Evolutionary conservation across 2,797 vertebrate species (phyloP), one percentile per base, ranked within the genome.

Genomic region (Chelmon rostratus): DNA sequence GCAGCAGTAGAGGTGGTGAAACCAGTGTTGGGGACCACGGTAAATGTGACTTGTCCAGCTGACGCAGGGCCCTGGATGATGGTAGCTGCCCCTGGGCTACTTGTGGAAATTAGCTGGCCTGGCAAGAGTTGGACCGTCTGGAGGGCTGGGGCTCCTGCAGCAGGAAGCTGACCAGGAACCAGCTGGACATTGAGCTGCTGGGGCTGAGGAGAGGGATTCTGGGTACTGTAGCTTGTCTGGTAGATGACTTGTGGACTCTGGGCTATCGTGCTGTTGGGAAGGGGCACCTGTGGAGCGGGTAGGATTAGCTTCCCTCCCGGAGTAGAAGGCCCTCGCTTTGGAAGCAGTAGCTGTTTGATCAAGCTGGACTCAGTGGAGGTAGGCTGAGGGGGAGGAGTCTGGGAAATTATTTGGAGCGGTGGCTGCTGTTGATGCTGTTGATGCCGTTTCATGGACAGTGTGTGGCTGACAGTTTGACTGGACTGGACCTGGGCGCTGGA

Each of bases 321-420:
- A 18, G 97, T 99, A 5, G 97, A 96, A 90, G 98, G 98, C 61
- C 98, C 98, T 89, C 98, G 96, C 95, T 99, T 99, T 68, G 98
- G 98, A 96, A 99, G 98, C 91, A 99, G 95, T 91, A 99, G 93
- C 93, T 99, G 98, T 95, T 99, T 99, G 90, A 99, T 99, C 92
- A 99, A 95, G 93, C 98, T 99, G 71, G 98, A 99, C 93, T 99
- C 98, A 44, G 96, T 94, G 92, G 98, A 96, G 93, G 96, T 96
- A 94, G 98, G 92, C 87, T 97, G 98, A 88, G 94, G 93, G 78
- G 96, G 94, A 31, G 96, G 96, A 50, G 95, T 16, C 63, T 89
- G 96, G 79, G 96, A 86, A 89, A 95, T 76, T 76, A 97, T 73
- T 91, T 71, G 89, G 78, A 96, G 86, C 82, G 85, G 56, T 93